These are phyloP conservation scores for Anthopleura xanthogrammica DNA, from an alignment of 92 coral and sea anemone genomes.

Conservation along the genomic window DNA sequence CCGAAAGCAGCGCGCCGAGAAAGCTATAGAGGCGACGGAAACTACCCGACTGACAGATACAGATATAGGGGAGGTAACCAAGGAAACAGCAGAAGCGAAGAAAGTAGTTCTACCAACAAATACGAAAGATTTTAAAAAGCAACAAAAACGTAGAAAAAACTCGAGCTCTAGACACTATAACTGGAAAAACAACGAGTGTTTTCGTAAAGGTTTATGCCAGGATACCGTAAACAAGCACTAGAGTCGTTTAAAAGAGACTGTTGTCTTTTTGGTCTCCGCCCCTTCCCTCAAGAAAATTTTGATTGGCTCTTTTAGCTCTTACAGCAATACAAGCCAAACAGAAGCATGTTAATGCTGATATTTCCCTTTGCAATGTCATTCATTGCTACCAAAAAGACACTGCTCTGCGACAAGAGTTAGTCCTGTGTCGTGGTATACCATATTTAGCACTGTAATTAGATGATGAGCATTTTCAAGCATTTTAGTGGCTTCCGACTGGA, in stretches of 20 bases:
- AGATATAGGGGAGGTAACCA: conserved; percentile 14
- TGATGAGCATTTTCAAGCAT: neutral
- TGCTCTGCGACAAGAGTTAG: neutral
- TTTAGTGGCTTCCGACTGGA: no score
- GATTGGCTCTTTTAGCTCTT: neutral
- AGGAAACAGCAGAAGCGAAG: neutral
- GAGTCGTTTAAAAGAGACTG: neutral
- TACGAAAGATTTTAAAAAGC: neutral
- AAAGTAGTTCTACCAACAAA: neutral
- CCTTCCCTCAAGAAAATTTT: neutral
- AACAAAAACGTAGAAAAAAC: neutral
- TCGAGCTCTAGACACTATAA: neutral
- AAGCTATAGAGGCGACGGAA: conserved; percentile 44
- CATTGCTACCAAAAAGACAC: no score
- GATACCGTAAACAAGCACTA: neutral
- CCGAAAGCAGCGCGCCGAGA: conserved; percentile 28
- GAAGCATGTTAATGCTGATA: no score
- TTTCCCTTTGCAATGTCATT: no score
- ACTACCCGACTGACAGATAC: conserved; percentile 27
- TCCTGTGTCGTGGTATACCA: neutral
- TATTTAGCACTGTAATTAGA: neutral
- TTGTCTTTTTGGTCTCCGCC: neutral
- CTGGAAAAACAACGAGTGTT: neutral
- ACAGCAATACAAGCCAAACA: no score
- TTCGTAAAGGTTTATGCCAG: neutral